These are phyloP conservation scores for Bucorvus abyssinicus DNA, from an alignment of 2,797 vertebrate genomes.

Conservation along the genomic window DNA sequence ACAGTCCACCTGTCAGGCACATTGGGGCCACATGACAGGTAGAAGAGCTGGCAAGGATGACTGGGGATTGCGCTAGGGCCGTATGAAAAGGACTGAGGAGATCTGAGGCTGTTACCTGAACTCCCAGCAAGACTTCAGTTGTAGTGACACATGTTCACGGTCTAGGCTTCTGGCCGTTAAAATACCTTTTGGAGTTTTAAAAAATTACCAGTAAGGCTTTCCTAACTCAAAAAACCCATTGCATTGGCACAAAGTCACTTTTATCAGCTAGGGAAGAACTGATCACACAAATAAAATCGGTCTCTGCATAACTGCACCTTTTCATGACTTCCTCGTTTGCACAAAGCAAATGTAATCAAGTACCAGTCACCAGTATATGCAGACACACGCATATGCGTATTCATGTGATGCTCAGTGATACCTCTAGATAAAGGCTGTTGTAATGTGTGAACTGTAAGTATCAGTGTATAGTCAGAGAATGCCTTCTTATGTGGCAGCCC, in stretches of 20 bases:
- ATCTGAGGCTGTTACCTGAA: not conserved
- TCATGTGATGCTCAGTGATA: not conserved
- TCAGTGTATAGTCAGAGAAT: not conserved
- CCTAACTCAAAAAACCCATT: not conserved
- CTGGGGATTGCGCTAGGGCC: not conserved
- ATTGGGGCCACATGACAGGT: not conserved
- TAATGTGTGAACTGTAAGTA: not conserved
- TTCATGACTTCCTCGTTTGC: not conserved
- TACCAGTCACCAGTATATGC: not conserved
- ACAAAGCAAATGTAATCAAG: not conserved
- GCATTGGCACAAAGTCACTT: not conserved
- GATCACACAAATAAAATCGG: not conserved
- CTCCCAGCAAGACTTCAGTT: not conserved
- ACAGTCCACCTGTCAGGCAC: not conserved
- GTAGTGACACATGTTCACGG: not conserved
- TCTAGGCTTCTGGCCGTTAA: not conserved
- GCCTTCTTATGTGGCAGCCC: not conserved
- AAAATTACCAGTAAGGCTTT: not conserved
- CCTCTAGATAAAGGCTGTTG: not conserved
- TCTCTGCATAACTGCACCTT: not conserved
- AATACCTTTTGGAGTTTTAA: not conserved
- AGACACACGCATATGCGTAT: accelerated
- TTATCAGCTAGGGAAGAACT: not conserved
- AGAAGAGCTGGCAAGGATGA: not conserved
- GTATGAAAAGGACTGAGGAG: not conserved